Conservation (phyloP, 2,113 vertebrate species). For the Amia ocellicauda region DNA sequence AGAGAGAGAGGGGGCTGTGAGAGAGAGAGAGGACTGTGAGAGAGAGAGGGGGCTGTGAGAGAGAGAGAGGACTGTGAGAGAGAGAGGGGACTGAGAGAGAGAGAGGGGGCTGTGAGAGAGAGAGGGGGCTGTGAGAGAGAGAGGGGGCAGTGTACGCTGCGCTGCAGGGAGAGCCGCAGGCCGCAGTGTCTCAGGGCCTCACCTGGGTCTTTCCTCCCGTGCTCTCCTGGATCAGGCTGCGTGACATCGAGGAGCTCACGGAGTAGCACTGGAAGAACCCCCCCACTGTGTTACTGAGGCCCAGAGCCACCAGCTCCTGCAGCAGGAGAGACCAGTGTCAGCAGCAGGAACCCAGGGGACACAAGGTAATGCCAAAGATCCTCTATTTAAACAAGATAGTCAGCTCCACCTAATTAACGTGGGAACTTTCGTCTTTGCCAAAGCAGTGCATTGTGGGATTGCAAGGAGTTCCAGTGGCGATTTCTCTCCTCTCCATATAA, state of each 20-base stretch:
- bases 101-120: no score
- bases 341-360: not conserved
- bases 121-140: slow-evolving; percentile 43
- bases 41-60: not conserved
- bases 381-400: no score
- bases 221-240: slow-evolving; percentile 87
- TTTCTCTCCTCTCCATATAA: no score
- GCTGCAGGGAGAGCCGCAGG: no score
- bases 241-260: slow-evolving; percentile 91
- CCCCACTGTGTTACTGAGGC: slow-evolving; percentile 82
- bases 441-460: no score
- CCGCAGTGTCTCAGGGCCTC: not conserved
- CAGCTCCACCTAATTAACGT: no score
- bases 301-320: slow-evolving; percentile 90
- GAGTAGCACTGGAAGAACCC: slow-evolving; percentile 89
- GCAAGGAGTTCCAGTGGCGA: no score
- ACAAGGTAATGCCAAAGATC: no score
- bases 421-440: no score
- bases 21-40: no score
- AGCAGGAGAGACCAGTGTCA: slow-evolving; percentile 1
- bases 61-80: not conserved
- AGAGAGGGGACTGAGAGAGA: not conserved
- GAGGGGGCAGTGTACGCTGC: not conserved
- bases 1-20: no score
- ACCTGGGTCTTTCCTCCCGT: slow-evolving; percentile 93